Evolutionary conservation across 2,797 vertebrate species (phyloP), one percentile per base, ranked within the genome.

Genomic region (Pseudochaenichthys georgianus): DNA sequence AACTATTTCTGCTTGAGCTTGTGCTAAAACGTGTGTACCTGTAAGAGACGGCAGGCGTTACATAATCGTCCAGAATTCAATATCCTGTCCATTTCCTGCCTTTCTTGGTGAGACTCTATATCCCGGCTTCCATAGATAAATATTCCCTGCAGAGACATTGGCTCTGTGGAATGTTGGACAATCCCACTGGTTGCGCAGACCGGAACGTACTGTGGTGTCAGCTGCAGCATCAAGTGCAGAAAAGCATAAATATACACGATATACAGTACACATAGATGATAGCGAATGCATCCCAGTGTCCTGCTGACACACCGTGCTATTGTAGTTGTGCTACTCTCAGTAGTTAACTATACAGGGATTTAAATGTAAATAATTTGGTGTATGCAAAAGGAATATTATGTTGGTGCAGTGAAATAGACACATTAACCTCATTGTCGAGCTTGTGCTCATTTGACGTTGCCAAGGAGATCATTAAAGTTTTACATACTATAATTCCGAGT

Each of bases 31-130:
- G 41, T 55, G 23, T 61, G 60, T 74, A 66, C 80, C 75, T 86
- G 83, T 59, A 67, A 67, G n/a, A 80, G 62, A 61, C 41, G 2
- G 53, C 59, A 17, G 67, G 55, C 17, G 62, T 91, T 89, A 59
- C 89, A 84, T 87, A 84, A 90, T 80, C 71, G 59, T 64, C 66
- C 78, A 84, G 84, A 85, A 86, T 80, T 91, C 85, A 89, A 92
- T 92, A 90, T 90, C 87, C 90, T 85, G 90, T 91, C 87, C 69
- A 60, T 88, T 87, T 88, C 86, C 88, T 89, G 80, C 52, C 69
- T 85, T 66, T 76, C 21, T 80, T 83, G 87, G 82, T 88, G 88
- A 82, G 73, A 88, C 74, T 86, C 86, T 87, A 90, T 90, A 87
- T 91, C 70, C 70, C 11, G 3, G 81, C 80, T 89, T 86, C 81